Conservation (phyloP, 2,113 vertebrate genomes). For the Uria aalge region DNA sequence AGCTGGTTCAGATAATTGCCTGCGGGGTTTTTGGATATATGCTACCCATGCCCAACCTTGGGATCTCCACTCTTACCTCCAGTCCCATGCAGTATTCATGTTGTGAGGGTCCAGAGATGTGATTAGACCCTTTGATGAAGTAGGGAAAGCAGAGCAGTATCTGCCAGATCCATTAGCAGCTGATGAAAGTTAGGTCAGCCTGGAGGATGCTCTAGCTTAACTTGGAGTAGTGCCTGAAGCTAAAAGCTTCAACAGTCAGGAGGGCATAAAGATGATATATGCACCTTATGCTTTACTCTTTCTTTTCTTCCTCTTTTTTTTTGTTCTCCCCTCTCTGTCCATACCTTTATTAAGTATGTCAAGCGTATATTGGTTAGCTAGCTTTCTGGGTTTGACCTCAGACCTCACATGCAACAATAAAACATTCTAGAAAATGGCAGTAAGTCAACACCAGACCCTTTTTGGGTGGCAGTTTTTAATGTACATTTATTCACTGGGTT, state of each 20-base stretch:
- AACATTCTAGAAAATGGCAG: not conserved
- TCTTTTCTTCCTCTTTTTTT: not conserved
- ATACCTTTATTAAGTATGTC: not conserved
- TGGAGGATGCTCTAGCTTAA: not conserved
- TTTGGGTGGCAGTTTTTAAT: not conserved
- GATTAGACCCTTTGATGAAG: not conserved
- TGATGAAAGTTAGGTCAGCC: not conserved
- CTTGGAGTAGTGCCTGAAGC: not conserved
- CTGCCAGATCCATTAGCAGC: not conserved
- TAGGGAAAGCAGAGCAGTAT: not conserved
- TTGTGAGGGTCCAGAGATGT: not conserved
- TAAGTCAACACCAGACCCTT: not conserved
- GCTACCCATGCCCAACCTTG: accelerated
- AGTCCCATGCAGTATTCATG: not conserved
- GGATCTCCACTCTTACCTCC: not conserved
- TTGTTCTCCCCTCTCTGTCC: accelerated
- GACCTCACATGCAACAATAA: not conserved
- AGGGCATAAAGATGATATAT: not conserved
- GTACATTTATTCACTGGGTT: not conserved
- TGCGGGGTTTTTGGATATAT: not conserved
- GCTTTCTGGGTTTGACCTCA: not conserved
- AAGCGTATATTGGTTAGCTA: not conserved
- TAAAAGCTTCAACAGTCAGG: not conserved
- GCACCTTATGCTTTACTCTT: not conserved
- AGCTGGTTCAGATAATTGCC: not conserved